Conservation (phyloP, 2,797 vertebrate species). For the Notolabrus celidotus region DNA sequence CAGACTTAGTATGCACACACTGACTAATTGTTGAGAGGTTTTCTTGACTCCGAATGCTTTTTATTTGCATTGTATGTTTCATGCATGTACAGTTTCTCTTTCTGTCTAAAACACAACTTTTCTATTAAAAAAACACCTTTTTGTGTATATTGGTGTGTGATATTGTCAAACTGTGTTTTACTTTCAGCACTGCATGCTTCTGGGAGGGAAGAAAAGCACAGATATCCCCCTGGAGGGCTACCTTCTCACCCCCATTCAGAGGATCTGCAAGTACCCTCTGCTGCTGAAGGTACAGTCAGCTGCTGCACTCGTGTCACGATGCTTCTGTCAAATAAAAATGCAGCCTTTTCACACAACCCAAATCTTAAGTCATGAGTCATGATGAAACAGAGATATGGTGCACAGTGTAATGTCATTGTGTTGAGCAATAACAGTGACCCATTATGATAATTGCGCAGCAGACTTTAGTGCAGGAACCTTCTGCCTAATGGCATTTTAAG, state of each 20-base stretch:
- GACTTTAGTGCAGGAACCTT: not conserved
- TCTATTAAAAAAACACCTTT: no score
- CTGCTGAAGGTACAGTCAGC: constrained; percentile 91
- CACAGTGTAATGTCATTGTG: not conserved
- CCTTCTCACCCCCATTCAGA: constrained; percentile 96
- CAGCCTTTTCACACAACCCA: not conserved
- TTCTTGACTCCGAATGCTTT: no score
- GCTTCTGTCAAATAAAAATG: not conserved
- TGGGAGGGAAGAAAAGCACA: constrained; percentile 97
- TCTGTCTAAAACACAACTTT: not conserved
- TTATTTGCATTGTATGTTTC: no score
- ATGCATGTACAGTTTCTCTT: no score
- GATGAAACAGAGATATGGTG: not conserved
- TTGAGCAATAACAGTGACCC: not conserved
- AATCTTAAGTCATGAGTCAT: not conserved
- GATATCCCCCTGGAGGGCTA: constrained; percentile 98
- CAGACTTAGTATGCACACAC: no score
- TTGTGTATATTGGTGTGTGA: no score
- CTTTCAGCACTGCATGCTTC: constrained; percentile 95
- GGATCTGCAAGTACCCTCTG: constrained; percentile 99
- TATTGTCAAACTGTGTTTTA: constrained; percentile 16
- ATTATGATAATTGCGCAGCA: constrained; percentile 2
- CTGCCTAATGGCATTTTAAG: constrained; percentile 4
- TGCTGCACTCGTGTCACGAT: not conserved
- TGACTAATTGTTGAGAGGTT: not conserved